Evolutionary conservation across 2,113 vertebrate species (phyloP), one percentile per base, ranked within the genome.

Genomic region (Pristiophorus japonicus): DNA sequence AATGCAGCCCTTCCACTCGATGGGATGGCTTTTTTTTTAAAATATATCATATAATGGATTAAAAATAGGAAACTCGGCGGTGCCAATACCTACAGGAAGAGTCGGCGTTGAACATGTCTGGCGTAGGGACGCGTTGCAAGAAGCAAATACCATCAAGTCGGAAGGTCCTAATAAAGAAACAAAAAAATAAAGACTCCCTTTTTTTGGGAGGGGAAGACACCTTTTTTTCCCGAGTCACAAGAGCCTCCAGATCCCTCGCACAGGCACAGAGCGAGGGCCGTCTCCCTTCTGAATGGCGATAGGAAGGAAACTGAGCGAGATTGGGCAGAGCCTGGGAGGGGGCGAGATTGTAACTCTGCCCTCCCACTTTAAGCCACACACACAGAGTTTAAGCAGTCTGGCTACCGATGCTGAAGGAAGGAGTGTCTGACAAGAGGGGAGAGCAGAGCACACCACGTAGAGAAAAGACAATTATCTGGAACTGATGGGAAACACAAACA

Each of bases 41-140:
- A 55, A 88, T 27, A 30, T 7, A 62, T 22, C 16, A 38, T 62
- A 55, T 16, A 90, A 90, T 30, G 27, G 16, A 62, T 62, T 62
- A 34, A 16, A 62, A 16, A 62, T 18, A n/a, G 30, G 88, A 91
- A 92, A 38, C 12, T 34, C 88, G 34, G n/a, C 88, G 51, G 59
- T 27, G 55, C 16, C 93, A 70, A 95, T 95, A 85, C 95, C 42
- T 84, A 85, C 95, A 51, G 78, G 75, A 95, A 84, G 95, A 85
- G 78, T 85, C 75, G 27, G 47, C 75, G 73, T 75, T 95, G 78
- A 85, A 87, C 95, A 95, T 85, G 47, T 63, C 95, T 95, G 95
- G 66, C 38, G 51, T 55, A 87, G 12, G 66, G 73, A 55, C 94
- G 45, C 4, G 63, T 12, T 88, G 18, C 75, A 66, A 42, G 42